These are phyloP conservation scores for Formica exsecta DNA, from an alignment of 1,140 invertebrate genomes.

Conservation along the genomic window DNA sequence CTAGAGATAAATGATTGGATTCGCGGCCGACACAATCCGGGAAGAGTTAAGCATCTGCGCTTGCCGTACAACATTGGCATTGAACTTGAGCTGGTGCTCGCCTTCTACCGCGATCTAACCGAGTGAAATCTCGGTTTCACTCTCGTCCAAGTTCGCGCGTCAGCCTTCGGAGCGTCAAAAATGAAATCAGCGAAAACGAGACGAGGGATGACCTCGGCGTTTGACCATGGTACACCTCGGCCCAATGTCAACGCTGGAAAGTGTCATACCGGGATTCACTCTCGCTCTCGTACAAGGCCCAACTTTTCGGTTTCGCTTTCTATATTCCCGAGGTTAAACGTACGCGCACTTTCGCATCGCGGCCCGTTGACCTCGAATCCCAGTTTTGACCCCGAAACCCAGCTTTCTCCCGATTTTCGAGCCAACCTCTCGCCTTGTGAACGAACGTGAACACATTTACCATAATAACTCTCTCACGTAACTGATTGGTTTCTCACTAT, in stretches of 20 bases:
- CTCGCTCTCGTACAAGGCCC: constrained; percentile 64
- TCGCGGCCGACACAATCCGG: neutral
- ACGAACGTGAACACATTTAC: neutral
- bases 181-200: constrained; percentile 36
- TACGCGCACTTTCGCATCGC: constrained; percentile 55
- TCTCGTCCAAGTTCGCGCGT: constrained; percentile 46
- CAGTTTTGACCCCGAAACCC: constrained; percentile 58
- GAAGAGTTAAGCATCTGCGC: constrained; percentile 3
- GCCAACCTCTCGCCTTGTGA: constrained; percentile 3
- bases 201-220: constrained; percentile 1
- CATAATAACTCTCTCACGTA: constrained; percentile 33
- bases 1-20: constrained; percentile 11
- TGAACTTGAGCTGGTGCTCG: constrained; percentile 35
- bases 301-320: constrained; percentile 67
- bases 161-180: constrained; percentile 47
- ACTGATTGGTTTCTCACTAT: neutral
- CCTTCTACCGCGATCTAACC: constrained; percentile 6
- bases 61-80: neutral
- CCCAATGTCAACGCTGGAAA: constrained; percentile 36
- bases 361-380: constrained; percentile 60
- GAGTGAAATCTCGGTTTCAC: constrained; percentile 42
- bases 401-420: constrained; percentile 57
- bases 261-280: constrained; percentile 59
- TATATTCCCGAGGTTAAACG: constrained; percentile 40
- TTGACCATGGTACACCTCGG: constrained; percentile 2